Evolutionary conservation across 2,888 invertebrate species (phyloP), one percentile per base, ranked within the genome.

Genomic region (Parnassius apollo): DNA sequence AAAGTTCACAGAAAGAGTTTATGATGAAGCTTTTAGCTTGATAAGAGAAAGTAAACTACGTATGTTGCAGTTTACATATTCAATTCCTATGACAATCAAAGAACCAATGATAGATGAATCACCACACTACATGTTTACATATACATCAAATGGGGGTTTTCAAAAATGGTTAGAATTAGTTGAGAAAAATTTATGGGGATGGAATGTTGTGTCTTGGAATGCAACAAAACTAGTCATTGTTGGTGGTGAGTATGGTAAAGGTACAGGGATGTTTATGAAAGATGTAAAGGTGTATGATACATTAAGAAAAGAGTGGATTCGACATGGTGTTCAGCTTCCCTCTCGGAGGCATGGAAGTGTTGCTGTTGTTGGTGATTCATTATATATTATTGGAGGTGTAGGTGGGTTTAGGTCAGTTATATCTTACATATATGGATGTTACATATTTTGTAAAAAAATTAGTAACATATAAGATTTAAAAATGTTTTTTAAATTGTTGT

Each of bases 331-430:
- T 0, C 64, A 79, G 42, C 66, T 91, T 60, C 90, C 91, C 0
- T 57, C 72, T 0, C 69, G 88, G 13, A 78, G 91, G 59, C 91
- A 91, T 67, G 81, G 80, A 4, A 88, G 89, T 3, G 73, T 86
- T 3, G 77, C 79, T 2, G 72, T 88, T 8, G 45, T 82, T 13
- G 81, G 77, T 12, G 83, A 91, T 67, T 75, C 70, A 3, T 66
- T 91, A 50, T 90, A 73, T 65, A 72, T 90, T 49, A 71, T 89
- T 60, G 90, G 91, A 66, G 91, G 91, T 8, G 85, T 91, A 68
- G 91, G 91, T 75, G 83, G 76, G 65, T 91, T 79, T 80, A 87
- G 91, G 91, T 91, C 68, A 75, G 87, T 83, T 70, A 62, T 65
- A 65, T 60, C 60, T 46, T 57, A 35, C 11, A 25, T 35, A 56